A percentile compares a stretch with the other conserved stretches of the same genome.
These are phyloP conservation scores for Heliconius erato DNA, from an alignment of 2,888 invertebrate species.

Conservation along the genomic window DNA sequence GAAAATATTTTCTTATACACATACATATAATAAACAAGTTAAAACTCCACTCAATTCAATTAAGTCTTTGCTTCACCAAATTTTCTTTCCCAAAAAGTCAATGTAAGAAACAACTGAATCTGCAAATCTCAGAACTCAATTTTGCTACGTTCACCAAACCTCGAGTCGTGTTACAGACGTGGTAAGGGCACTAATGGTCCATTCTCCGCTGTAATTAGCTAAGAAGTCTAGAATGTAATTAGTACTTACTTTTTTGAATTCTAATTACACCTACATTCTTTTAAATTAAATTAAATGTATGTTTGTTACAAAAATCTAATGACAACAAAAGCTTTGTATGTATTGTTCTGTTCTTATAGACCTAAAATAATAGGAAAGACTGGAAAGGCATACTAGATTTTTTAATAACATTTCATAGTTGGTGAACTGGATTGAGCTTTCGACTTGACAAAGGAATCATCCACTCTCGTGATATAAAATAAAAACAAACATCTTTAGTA, in stretches of 20 bases:
- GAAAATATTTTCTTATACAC: too few relatives aligned
- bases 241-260: slow-evolving; percentile 4
- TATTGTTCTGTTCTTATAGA: too few relatives aligned
- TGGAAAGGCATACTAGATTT: too few relatives aligned
- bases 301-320: background rate
- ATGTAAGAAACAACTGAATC: slow-evolving; percentile 32
- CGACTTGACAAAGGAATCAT: too few relatives aligned
- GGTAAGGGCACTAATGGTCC: slow-evolving; percentile 41
- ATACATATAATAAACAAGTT: too few relatives aligned
- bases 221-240: slow-evolving; percentile 31
- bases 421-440: too few relatives aligned
- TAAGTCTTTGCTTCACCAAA: background rate
- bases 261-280: slow-evolving; percentile 7
- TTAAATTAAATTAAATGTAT: background rate
- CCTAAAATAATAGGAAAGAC: background rate
- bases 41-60: background rate
- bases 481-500: background rate
- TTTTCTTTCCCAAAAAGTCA: background rate
- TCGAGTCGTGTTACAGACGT: slow-evolving; percentile 34
- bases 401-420: too few relatives aligned
- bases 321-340: too few relatives aligned
- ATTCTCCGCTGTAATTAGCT: slow-evolving; percentile 18
- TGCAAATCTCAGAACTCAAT: slow-evolving; percentile 28
- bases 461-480: too few relatives aligned
- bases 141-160: slow-evolving; percentile 16